Percentiles rank a stretch among this genome's conserved stretches.
These are phyloP conservation scores for Epirrhoe tristata DNA, from an alignment of 2,888 invertebrate species.

Conservation along the genomic window DNA sequence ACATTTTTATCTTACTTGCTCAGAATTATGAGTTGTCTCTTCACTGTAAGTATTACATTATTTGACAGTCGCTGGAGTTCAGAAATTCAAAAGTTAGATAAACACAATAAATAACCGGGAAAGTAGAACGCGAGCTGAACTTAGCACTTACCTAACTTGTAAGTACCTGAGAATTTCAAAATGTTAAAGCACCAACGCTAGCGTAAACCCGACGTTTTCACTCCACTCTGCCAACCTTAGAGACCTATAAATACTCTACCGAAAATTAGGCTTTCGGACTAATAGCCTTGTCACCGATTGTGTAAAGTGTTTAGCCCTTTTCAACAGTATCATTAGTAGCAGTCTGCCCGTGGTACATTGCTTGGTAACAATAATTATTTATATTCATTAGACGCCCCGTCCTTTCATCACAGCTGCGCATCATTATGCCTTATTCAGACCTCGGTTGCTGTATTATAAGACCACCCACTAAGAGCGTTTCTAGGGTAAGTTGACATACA, in stretches of 20 bases:
- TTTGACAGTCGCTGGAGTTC: not conserved
- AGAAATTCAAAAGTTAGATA: constrained; percentile 2
- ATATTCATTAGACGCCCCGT: constrained; percentile 72
- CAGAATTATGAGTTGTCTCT: not conserved
- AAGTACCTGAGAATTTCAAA: constrained; percentile 8
- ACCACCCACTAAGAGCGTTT: constrained; percentile 40
- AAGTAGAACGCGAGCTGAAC: constrained; percentile 6
- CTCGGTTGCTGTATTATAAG: constrained; percentile 71
- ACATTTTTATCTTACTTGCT: not conserved
- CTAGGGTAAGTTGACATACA: constrained; percentile 8
- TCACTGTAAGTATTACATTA: not conserved
- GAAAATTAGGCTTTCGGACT: constrained; percentile 15
- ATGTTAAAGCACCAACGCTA: constrained; percentile 6
- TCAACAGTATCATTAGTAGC: constrained; percentile 41
- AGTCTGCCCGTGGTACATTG: constrained; percentile 62
- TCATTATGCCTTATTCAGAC: constrained; percentile 75
- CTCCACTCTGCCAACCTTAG: constrained; percentile 15
- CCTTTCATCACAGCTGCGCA: constrained; percentile 71
- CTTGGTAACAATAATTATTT: constrained; percentile 70
- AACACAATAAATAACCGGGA: constrained; percentile 1
- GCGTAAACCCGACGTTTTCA: constrained; percentile 10
- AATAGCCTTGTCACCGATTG: constrained; percentile 19
- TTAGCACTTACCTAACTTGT: constrained; percentile 4
- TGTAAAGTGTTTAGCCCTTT: constrained; percentile 33
- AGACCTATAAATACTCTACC: constrained; percentile 19